Base-by-base conservation (phyloP, 2,797 vertebrate species). In the Malurus leucopterus region DNA sequence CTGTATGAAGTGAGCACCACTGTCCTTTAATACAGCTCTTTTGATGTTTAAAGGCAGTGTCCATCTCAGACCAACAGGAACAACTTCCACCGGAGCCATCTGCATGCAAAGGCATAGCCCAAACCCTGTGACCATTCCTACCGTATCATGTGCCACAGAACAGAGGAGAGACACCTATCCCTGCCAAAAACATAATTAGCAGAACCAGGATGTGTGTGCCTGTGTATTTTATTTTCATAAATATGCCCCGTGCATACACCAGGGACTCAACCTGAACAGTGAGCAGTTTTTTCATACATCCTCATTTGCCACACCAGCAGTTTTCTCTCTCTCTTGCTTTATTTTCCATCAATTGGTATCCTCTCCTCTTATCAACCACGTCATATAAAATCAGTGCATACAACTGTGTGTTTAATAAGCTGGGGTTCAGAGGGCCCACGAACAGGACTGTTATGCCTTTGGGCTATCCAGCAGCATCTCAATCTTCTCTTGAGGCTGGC, bases 141-240 rank as follows among this genome's bases (percentile, higher is more conserved):
- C 32, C 2, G 1, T 9, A 46, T 54, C 4, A 0, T 13, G 47
- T 5, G 6, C 34, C 41, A 36, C 9, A 8, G 41, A 40, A 75
- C 1, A 65, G 27, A 80, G 27, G 49, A 72, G 4, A 72, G 53
- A 70, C 18, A 64, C 5, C 4, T 46, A 68, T 5, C 6, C 20
- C 46, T 32, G 38, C 5, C 47, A 83, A 50, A 84, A 71, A 63
- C 6, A 36, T 30, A 46, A 41, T 16, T 27, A 43, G 27, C 10
- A 73, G 27, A 44, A 68, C 36, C 30, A 47, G 16, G 6, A 57
- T 3, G 3, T 30, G 11, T 38, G 27, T 19, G 17, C 10, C 44
- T 71, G 9, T 17, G 5, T 61, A 61, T 72, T 80, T 81, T 54
- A 51, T 18, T 29, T 21, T 40, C 21, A 40, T 34, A 88, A 89